These are phyloP conservation scores for Limanda limanda DNA, from an alignment of 2,113 vertebrate species.

Conservation along the genomic window DNA sequence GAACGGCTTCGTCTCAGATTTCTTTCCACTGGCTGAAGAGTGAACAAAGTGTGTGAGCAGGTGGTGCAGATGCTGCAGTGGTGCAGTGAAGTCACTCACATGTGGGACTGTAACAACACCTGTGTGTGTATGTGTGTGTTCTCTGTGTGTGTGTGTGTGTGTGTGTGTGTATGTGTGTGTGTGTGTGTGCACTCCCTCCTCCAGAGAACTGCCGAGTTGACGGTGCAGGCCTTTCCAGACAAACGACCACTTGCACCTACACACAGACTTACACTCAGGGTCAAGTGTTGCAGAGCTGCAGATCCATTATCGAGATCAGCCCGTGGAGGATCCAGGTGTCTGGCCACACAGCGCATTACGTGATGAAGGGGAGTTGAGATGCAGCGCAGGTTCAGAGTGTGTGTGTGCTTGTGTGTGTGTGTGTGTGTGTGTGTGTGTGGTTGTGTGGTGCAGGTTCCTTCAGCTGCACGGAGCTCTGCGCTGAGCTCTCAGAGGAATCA, in stretches of 20 bases:
- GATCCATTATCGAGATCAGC: conserved; percentile 74
- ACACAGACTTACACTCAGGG: conserved; percentile 45
- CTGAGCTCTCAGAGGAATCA: conserved; percentile 61
- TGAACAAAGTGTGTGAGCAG: not conserved
- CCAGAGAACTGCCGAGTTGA: conserved; percentile 36
- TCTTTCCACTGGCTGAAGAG: too few relatives aligned
- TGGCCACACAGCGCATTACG: conserved; percentile 48
- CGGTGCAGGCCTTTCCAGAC: conserved; percentile 54
- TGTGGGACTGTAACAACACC: not conserved
- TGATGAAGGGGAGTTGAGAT: conserved; percentile 58
- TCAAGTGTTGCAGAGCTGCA: conserved; percentile 67
- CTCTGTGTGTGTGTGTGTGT: not conserved
- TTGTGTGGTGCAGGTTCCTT: conserved; percentile 26
- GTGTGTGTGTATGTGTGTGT: conserved; percentile 28
- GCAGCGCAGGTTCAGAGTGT: conserved; percentile 25
- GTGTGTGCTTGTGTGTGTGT: conserved; percentile 24
- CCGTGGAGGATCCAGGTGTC: conserved; percentile 63
- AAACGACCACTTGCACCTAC: conserved; percentile 67
- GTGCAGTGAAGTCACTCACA: not conserved
- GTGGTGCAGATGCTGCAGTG: not conserved
- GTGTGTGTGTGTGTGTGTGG: conserved; percentile 16
- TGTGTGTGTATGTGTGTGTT: conserved; percentile 17
- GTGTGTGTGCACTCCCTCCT: conserved; percentile 6
- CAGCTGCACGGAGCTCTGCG: not conserved
- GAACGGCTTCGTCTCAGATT: too few relatives aligned